phyloP scores from a whole-genome alignment of 2,888 invertebrate species.

The Portevinia maculata region DNA sequence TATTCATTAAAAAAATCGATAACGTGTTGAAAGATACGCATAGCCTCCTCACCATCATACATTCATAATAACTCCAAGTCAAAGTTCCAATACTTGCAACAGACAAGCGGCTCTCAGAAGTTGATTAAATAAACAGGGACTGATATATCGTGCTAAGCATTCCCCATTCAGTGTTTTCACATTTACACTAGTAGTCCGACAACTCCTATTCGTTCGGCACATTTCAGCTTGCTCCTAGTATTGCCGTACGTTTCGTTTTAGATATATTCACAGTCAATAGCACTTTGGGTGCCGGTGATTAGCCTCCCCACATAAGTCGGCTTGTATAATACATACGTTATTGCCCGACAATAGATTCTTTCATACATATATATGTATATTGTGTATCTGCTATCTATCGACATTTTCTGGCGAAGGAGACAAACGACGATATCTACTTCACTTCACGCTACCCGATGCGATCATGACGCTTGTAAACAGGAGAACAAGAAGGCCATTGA shows the following conservation, averaged over 20 bases:
- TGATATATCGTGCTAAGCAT: slow-evolving; percentile 15
- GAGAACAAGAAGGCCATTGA: slow-evolving; percentile 62
- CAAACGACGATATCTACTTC: slow-evolving; percentile 31
- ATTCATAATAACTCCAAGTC: not conserved
- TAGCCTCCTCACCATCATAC: not conserved
- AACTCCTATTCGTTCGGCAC: slow-evolving; percentile 10
- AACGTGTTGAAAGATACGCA: slow-evolving; percentile 14
- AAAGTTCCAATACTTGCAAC: slow-evolving; percentile 12
- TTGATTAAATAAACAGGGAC: slow-evolving; percentile 8
- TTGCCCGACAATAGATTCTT: slow-evolving; percentile 58
- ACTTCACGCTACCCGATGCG: slow-evolving; percentile 16
- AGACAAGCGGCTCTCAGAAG: slow-evolving; percentile 13
- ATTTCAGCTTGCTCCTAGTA: slow-evolving; percentile 9
- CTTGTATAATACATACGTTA: slow-evolving; percentile 31
- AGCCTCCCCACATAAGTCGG: slow-evolving; percentile 27
- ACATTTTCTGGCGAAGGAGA: slow-evolving; percentile 35
- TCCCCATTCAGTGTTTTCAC: slow-evolving; percentile 13
- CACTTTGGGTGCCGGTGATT: slow-evolving; percentile 51
- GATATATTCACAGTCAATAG: slow-evolving; percentile 55
- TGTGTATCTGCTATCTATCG: slow-evolving; percentile 4
- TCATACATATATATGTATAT: slow-evolving; percentile 1
- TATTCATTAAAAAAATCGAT: slow-evolving; percentile 12
- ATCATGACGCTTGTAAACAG: slow-evolving; percentile 37
- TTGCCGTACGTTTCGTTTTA: slow-evolving; percentile 35
- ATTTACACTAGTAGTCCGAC: slow-evolving; percentile 13